These are phyloP conservation scores for Corvus cornix DNA, from an alignment of 2,113 vertebrate genomes.

Conservation along the genomic window DNA sequence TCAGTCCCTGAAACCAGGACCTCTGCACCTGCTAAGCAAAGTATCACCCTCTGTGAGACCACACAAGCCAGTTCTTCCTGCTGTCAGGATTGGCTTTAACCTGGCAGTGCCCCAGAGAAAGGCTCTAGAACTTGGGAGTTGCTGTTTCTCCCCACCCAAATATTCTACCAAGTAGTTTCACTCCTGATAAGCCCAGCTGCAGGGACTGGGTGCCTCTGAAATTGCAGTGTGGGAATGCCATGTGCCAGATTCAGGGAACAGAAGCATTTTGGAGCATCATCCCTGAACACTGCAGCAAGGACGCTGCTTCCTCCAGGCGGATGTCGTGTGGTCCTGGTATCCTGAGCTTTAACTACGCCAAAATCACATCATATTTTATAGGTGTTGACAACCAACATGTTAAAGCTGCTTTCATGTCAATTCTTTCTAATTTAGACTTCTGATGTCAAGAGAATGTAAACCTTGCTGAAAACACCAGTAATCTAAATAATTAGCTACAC, in stretches of 20 bases:
- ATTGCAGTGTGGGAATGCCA: fast-evolving
- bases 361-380: neutral
- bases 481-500: constrained; percentile 1
- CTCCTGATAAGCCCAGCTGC: neutral
- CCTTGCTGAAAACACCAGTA: neutral
- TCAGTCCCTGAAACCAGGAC: neutral
- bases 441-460: neutral
- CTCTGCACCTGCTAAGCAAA: neutral
- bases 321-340: neutral
- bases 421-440: neutral
- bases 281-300: fast-evolving
- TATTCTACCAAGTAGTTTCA: neutral
- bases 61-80: fast-evolving
- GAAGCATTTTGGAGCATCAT: fast-evolving
- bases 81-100: neutral
- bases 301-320: neutral
- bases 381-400: neutral
- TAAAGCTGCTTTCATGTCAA: neutral
- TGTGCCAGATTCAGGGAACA: neutral
- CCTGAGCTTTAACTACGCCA: neutral
- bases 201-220: neutral
- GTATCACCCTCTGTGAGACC: neutral
- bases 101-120: neutral
- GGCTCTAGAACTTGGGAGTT: fast-evolving
- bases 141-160: neutral